A percentile compares a stretch with the other conserved stretches of the same genome.
These are phyloP conservation scores for Oenanthe melanoleuca DNA, from an alignment of 2,113 vertebrate genomes.

Conservation along the genomic window DNA sequence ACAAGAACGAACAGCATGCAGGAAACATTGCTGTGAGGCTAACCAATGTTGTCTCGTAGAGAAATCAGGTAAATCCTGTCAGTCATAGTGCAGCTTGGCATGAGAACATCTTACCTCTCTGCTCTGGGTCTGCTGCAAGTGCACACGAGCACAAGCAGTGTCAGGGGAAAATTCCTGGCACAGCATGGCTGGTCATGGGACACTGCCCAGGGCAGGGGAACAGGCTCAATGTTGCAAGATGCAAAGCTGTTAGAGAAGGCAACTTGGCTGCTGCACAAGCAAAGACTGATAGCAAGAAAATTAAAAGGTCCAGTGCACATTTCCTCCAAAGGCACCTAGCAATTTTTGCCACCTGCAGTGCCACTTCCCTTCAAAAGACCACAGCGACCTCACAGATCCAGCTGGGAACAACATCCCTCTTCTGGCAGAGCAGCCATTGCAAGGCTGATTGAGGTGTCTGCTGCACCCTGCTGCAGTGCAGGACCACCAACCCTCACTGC, in stretches of 20 bases:
- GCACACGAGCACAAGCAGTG: neutral
- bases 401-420: neutral
- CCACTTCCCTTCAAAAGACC: neutral
- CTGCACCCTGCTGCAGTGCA: neutral
- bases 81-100: neutral
- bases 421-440: neutral
- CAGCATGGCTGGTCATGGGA: neutral
- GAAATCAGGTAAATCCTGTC: neutral
- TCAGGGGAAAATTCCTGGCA: neutral
- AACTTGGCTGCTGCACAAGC: neutral
- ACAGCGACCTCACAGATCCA: neutral
- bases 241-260: neutral
- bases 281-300: neutral
- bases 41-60: rapidly evolving
- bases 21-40: neutral
- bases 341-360: neutral
- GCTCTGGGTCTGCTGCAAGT: neutral
- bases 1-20: neutral
- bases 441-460: neutral
- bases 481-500: neutral
- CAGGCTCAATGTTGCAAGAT: neutral
- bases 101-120: neutral
- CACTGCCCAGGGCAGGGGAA: neutral
- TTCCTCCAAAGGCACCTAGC: neutral
- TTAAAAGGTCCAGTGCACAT: neutral